phyloP scores from a whole-genome alignment of 2,888 invertebrate species.

The Tenthredo mesomela region DNA sequence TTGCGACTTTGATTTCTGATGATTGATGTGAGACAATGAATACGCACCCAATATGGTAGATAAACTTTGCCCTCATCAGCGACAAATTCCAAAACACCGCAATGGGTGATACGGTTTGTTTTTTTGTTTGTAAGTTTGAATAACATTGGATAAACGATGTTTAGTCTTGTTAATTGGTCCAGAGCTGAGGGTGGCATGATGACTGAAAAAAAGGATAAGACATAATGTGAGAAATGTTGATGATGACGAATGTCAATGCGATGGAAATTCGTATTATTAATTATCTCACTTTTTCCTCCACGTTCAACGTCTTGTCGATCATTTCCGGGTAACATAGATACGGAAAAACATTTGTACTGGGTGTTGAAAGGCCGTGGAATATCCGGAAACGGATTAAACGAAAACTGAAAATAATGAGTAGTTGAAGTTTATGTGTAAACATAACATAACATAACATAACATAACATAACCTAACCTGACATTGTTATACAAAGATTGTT shows the following conservation, averaged over 20 bases:
- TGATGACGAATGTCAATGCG: conserved; percentile 11
- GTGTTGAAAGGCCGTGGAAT: conserved; percentile 89
- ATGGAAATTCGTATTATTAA: neutral
- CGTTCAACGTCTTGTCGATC: conserved; percentile 96
- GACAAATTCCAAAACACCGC: conserved; percentile 98
- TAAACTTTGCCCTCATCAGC: conserved; percentile 99
- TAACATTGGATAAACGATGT: conserved; percentile 99
- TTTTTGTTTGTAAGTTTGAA: conserved; percentile 96
- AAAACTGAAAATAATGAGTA: conserved; percentile 85
- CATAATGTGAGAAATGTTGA: conserved; percentile 25
- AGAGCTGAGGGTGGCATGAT: conserved; percentile 99
- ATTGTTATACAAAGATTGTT: neutral
- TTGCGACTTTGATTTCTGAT: neutral
- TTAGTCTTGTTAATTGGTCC: conserved; percentile 94
- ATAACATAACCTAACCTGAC: no score
- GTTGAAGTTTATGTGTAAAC: conserved; percentile 53
- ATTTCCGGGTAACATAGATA: conserved; percentile 96
- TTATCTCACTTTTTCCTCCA: conserved; percentile 94
- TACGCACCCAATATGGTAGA: conserved; percentile 96
- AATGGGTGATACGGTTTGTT: conserved; percentile 92
- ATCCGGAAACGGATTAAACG: conserved; percentile 94
- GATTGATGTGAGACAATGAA: neutral
- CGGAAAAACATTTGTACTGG: conserved; percentile 95
- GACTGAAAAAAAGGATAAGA: conserved; percentile 81
- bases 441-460: neutral